A percentile compares a stretch with the other conserved stretches of the same genome.
phyloP scores from a whole-genome alignment of 2,797 vertebrate species.

The Anisognathus igniventris region DNA sequence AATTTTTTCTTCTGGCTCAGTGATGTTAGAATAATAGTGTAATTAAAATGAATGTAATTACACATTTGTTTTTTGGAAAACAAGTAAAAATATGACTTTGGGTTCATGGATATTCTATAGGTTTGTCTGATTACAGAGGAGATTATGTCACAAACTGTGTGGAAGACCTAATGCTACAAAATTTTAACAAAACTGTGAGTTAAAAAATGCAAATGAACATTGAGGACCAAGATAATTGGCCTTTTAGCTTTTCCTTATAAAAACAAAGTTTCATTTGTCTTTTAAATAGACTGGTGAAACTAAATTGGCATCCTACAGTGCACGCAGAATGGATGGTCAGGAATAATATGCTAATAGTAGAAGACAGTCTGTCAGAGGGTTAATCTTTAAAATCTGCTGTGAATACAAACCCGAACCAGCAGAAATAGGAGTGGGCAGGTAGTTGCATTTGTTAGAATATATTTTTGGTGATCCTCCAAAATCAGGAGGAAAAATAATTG shows the following conservation, averaged over 20 bases:
- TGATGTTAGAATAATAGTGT: background rate
- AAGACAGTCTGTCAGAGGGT: background rate
- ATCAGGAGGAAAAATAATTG: background rate
- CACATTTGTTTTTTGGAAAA: background rate
- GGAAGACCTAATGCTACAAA: conserved; percentile 30
- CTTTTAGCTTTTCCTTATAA: conserved; percentile 58
- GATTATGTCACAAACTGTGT: background rate
- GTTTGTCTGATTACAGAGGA: background rate
- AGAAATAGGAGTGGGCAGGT: background rate
- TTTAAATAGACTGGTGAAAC: conserved; percentile 64
- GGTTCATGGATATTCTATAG: background rate
- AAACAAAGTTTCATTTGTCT: conserved; percentile 64
- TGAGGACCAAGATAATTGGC: conserved; percentile 36
- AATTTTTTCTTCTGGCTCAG: background rate
- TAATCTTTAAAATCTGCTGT: background rate
- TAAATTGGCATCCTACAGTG: conserved; percentile 35
- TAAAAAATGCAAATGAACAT: conserved; percentile 30
- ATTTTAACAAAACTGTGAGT: conserved; percentile 5
- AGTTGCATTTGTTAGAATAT: background rate
- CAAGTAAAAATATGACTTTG: background rate
- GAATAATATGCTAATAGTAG: background rate
- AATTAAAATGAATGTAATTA: background rate
- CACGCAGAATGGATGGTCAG: conserved; percentile 28
- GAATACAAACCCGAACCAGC: background rate
- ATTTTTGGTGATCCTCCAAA: background rate